Evolutionary conservation across 2,888 invertebrate species (phyloP).

Genomic region (Pollenia griseotomentosa): DNA sequence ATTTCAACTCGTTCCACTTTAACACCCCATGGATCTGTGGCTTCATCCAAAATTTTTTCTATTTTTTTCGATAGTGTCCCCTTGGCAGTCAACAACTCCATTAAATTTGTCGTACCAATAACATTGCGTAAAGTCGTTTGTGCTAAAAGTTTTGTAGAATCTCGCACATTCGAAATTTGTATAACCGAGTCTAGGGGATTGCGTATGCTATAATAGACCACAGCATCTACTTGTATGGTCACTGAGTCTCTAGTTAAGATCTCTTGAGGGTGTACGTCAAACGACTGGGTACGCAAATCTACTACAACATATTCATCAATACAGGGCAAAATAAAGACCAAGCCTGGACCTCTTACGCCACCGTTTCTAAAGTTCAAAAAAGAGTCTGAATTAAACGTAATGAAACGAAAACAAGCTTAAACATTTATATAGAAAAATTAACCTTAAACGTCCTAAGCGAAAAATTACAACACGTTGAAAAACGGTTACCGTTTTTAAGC

Average conservation of each 20-base stretch:
- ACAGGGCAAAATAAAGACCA: constrained; percentile 87
- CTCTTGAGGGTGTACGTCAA: constrained; percentile 88
- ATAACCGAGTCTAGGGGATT: constrained; percentile 90
- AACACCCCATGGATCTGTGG: constrained; percentile 95
- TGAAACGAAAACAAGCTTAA: neutral
- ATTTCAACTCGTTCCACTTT: constrained; percentile 98
- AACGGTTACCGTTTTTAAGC: constrained; percentile 85
- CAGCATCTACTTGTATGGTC: constrained; percentile 95
- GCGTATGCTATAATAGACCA: constrained; percentile 91
- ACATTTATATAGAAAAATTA: neutral
- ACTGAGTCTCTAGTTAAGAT: constrained; percentile 94
- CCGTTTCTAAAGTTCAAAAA: constrained; percentile 79
- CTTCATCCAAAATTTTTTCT: constrained; percentile 92
- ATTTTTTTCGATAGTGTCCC: constrained; percentile 94
- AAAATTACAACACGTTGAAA: constrained; percentile 87
- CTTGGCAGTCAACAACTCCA: constrained; percentile 95
- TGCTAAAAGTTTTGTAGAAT: constrained; percentile 90
- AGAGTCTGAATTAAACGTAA: no score
- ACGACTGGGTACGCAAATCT: constrained; percentile 86
- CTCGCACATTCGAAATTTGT: constrained; percentile 86
- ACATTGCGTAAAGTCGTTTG: constrained; percentile 94
- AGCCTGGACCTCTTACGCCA: constrained; percentile 85
- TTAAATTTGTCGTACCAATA: constrained; percentile 93
- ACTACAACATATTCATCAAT: constrained; percentile 86
- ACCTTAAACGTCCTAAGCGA: constrained; percentile 85